Base-by-base conservation (phyloP, 2,113 vertebrate species). In the Scophthalmus maximus region DNA sequence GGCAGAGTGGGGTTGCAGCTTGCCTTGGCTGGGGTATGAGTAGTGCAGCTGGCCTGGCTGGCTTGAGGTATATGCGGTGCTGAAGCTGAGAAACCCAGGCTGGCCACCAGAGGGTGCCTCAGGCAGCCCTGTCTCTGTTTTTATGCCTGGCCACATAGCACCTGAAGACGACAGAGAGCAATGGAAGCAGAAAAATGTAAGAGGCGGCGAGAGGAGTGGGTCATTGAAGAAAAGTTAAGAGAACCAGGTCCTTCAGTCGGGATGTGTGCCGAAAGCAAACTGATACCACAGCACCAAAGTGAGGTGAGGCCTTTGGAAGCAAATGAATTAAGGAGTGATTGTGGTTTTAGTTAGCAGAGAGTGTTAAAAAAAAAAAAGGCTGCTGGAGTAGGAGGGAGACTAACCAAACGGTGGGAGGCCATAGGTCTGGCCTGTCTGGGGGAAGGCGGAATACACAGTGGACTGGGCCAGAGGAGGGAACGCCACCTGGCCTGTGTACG, bases 101-200 rank as follows among this genome's bases (percentile, higher is more conserved):
- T 97, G 95, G 94, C 95, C 96, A 95, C 95, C 93, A 95, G 96
- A 95, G 95, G 96, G 92, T 78, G 94, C 93, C 93, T 97, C 96
- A 92, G 96, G 95, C 95, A 96, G 94, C 94, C 94, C 95, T 93
- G 95, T 95, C 95, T 98, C 97, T 89, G 96, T 94, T 95, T 98
- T 98, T 92, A 98, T 95, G 95, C 96, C 98, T 92, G 97, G 98
- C 98, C 98, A 99, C 96, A 98, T 95, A 94, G 96, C 94, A 95
- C 97, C 98, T 99, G 84, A 80, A 85, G 88, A 92, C 36, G 58
- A 84, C 83, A 87, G 81, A 85, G 89, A 85, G 89, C 87, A 88
- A 88, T 63, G 86, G 85, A 89, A 81, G 89, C 83, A 79, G 78
- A 56, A 11, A 64, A n/a, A 80, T 80, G 86, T 81, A 50, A 76